These are phyloP conservation scores for Lontra canadensis DNA, from an alignment of 2,113 vertebrate genomes.

Conservation along the genomic window DNA sequence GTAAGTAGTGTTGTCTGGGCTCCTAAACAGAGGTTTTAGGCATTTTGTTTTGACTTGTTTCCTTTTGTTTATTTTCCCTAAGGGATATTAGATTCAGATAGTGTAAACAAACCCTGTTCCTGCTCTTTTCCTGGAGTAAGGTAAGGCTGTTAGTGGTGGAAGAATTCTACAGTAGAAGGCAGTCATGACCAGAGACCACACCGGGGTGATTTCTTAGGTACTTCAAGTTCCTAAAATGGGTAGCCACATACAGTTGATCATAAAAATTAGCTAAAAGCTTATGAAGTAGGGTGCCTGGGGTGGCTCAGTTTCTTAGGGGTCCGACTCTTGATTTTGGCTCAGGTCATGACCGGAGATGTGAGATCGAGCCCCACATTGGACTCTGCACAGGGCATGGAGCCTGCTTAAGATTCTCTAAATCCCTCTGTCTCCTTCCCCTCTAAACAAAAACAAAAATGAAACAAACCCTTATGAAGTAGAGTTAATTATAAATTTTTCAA, in stretches of 20 bases:
- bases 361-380: neutral
- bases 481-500: neutral
- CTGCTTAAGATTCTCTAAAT: neutral
- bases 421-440: neutral
- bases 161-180: neutral
- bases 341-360: neutral
- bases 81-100: neutral
- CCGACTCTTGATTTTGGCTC: neutral
- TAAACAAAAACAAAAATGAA: neutral
- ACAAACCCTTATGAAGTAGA: neutral
- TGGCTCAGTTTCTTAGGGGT: neutral
- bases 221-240: neutral
- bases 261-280: neutral
- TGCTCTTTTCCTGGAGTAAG: neutral
- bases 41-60: neutral
- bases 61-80: neutral
- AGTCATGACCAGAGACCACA: neutral
- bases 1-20: neutral
- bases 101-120: neutral
- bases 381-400: neutral
- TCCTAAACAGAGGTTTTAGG: neutral
- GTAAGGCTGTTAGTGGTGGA: neutral
- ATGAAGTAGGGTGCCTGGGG: neutral
- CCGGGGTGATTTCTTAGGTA: neutral
- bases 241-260: neutral